Percentiles rank a stretch among this genome's conserved stretches.
These are phyloP conservation scores for Potamarius usumacintae DNA, from an alignment of 2,113 vertebrate species.

Conservation along the genomic window DNA sequence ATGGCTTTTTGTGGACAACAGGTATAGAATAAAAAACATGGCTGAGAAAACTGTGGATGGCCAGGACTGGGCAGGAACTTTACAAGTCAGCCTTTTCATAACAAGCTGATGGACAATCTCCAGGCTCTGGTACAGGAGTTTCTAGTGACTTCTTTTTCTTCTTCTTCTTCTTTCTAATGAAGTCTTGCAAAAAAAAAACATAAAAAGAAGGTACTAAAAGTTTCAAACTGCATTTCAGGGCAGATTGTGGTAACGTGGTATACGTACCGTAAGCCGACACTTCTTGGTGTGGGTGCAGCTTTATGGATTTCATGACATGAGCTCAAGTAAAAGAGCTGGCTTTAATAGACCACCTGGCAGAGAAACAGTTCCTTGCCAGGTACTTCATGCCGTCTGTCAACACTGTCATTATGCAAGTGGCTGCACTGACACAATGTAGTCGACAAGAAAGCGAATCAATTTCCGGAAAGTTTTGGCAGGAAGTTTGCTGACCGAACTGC, in stretches of 20 bases:
- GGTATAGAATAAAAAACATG: neutral
- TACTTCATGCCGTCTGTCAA: conserved; percentile 35
- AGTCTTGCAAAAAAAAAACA: no score
- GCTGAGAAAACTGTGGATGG: neutral
- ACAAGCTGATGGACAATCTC: neutral
- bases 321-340: conserved; percentile 23
- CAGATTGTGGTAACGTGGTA: neutral
- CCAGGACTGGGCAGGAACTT: neutral
- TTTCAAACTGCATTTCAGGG: conserved; percentile 1
- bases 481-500: conserved; percentile 28
- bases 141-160: neutral
- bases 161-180: neutral
- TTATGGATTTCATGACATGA: conserved; percentile 29
- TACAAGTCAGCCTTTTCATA: neutral
- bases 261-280: neutral
- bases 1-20: neutral
- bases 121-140: neutral
- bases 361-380: conserved; percentile 11
- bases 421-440: conserved; percentile 16
- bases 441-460: conserved; percentile 22
- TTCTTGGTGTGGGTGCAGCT: conserved; percentile 7
- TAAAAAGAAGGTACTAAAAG: neutral
- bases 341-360: conserved; percentile 22
- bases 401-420: conserved; percentile 29
- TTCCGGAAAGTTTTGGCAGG: neutral